A percentile compares a stretch with the other conserved stretches of the same genome.
Conservation (phyloP, 2,888 invertebrate genomes). For the Caenorhabditis panamensis region DNA sequence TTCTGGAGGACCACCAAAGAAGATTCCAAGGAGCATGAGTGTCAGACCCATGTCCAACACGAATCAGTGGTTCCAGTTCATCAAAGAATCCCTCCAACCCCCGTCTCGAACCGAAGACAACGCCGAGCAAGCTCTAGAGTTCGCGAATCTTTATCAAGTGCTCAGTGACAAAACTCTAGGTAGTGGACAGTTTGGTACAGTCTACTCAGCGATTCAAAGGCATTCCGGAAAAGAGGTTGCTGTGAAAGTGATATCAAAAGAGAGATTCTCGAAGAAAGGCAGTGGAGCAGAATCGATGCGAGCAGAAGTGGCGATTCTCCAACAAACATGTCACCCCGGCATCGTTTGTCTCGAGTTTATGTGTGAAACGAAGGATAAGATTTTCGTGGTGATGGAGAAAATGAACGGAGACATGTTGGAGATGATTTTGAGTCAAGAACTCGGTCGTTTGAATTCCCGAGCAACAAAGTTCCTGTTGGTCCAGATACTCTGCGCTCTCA, state of each 20-base stretch:
- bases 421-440: slow-evolving; percentile 81
- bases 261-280: slow-evolving; percentile 77
- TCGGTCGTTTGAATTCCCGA: slow-evolving; percentile 92
- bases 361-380: slow-evolving; percentile 98
- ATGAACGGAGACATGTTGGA: slow-evolving; percentile 97
- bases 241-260: slow-evolving; percentile 81
- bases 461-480: slow-evolving; percentile 83
- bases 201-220: slow-evolving; percentile 89
- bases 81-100: slow-evolving; percentile 73
- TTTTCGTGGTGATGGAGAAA: slow-evolving; percentile 99
- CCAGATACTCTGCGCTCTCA: slow-evolving; percentile 94
- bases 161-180: slow-evolving; percentile 96
- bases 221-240: slow-evolving; percentile 80
- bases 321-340: slow-evolving; percentile 82
- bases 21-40: slow-evolving; percentile 69
- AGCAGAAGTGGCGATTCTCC: slow-evolving; percentile 76
- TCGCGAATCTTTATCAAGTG: slow-evolving; percentile 80
- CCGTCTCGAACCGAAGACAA: slow-evolving; percentile 74
- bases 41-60: slow-evolving; percentile 69
- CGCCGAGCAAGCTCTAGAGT: slow-evolving; percentile 79
- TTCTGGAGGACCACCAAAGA: slow-evolving; percentile 69
- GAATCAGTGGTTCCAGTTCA: slow-evolving; percentile 75
- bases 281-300: slow-evolving; percentile 78
- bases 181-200: slow-evolving; percentile 98
- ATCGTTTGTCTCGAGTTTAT: slow-evolving; percentile 93